Base-by-base conservation (phyloP, 2,113 vertebrate genomes). In the Paratilapia polleni region DNA sequence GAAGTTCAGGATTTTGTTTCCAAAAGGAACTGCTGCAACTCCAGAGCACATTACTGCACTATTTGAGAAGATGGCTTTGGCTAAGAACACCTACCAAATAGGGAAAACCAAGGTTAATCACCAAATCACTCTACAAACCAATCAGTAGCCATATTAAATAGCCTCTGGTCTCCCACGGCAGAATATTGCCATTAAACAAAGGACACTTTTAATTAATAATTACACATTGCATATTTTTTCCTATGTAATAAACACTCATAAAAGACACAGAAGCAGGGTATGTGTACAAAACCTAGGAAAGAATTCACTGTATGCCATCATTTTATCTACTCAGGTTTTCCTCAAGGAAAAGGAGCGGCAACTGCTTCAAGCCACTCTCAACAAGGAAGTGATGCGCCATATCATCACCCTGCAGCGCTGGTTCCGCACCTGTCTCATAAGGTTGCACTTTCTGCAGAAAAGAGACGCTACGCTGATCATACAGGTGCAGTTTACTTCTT, bases 331-430 rank as follows among this genome's bases (percentile, higher is more conserved):
- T 41, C 91, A 99, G 98, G 97, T 99, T 41, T 99, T 99, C 77
- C 96, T 99, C 88, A 99, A 99, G 78, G 97, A 98, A 87, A 92
- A 92, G 0, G 95, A 97, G 78, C 90, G 96, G 14, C 97, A 97
- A 87, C 90, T 92, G 5, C 96, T 99, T 6, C 98, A 97, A 88
- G 97, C 97, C 57, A 96, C 94, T 0, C 95, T 97, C 19, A 97
- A 98, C 94, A 95, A 90, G 68, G 97, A 97, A 84, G 96, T 98
- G 28, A 96, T 98, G 80, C 94, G 82, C 28, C 97, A 95, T 84
- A 98, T 99, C 85, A 74, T 98, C 88, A 91, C 95, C 2, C 96
- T 99, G 28, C 98, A 99, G 94, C 97, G 96, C 94, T 99, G 98
- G 96, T 97, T 98, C 86, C 96, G 97, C 5, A 91, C 94, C 77